Evolutionary conservation across 2,797 vertebrate genomes (phyloP).

Genomic region (Poecilia gillii): DNA sequence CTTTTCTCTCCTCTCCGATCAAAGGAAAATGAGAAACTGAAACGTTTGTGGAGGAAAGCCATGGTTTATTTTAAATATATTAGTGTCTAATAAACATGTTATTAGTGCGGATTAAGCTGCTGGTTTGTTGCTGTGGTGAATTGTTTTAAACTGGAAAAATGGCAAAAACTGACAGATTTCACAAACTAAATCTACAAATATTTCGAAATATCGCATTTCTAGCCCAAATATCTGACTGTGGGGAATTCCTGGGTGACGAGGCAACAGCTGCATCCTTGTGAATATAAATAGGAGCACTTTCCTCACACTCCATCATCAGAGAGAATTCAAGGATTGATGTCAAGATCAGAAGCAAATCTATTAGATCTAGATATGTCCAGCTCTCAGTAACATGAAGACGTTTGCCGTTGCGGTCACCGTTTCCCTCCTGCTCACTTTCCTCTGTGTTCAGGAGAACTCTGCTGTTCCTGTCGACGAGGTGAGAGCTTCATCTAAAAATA

Average conservation of each 20-base stretch:
- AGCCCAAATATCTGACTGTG: neutral
- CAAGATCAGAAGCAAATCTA: neutral
- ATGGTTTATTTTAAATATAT: neutral
- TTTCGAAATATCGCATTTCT: neutral
- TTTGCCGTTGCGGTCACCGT: neutral
- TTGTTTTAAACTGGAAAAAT: neutral
- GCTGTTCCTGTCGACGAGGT: conserved; percentile 26
- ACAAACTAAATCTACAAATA: neutral
- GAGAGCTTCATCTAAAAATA: neutral
- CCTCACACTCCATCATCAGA: neutral
- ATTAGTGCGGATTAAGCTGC: neutral
- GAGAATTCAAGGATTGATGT: neutral
- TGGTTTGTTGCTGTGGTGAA: neutral
- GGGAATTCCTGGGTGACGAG: neutral
- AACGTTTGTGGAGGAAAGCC: neutral
- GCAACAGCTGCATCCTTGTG: neutral
- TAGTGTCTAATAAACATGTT: neutral
- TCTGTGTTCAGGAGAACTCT: conserved; percentile 49
- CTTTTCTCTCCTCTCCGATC: neutral
- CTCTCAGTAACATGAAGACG: neutral
- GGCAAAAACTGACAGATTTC: neutral
- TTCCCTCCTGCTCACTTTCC: conserved; percentile 3
- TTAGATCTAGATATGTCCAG: neutral
- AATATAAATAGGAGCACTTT: neutral
- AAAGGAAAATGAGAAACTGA: neutral